These are phyloP conservation scores for Carcina quercana DNA, from an alignment of 2,888 invertebrate genomes.

Conservation along the genomic window DNA sequence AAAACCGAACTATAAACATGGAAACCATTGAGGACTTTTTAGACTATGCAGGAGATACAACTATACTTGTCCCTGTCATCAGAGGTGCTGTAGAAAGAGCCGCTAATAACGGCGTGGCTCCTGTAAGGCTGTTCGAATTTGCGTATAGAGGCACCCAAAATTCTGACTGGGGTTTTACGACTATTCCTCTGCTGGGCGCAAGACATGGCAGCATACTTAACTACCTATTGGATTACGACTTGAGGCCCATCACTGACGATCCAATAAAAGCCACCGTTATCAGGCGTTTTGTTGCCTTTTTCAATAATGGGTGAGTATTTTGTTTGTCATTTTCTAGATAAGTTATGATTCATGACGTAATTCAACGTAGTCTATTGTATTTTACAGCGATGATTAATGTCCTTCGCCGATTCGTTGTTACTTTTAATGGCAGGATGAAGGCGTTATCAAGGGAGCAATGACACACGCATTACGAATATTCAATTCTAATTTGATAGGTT, in stretches of 20 bases:
- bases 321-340: too few relatives aligned
- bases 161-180: slow-evolving; percentile 40
- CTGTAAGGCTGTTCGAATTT: slow-evolving; percentile 47
- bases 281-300: slow-evolving; percentile 37
- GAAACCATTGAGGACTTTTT: slow-evolving; percentile 48
- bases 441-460: too few relatives aligned
- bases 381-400: too few relatives aligned
- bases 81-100: slow-evolving; percentile 45
- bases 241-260: slow-evolving; percentile 26
- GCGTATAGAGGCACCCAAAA: slow-evolving; percentile 42
- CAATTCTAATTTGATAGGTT: too few relatives aligned
- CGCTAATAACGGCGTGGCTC: slow-evolving; percentile 30
- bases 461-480: too few relatives aligned
- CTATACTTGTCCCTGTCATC: slow-evolving; percentile 42
- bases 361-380: too few relatives aligned
- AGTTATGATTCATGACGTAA: too few relatives aligned
- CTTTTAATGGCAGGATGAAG: too few relatives aligned
- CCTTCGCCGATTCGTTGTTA: too few relatives aligned
- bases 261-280: slow-evolving; percentile 29
- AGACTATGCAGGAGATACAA: slow-evolving; percentile 51
- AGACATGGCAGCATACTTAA: slow-evolving; percentile 50
- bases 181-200: slow-evolving; percentile 44
- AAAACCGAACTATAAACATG: slow-evolving; percentile 30
- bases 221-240: slow-evolving; percentile 46
- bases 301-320: slow-evolving; percentile 41